Base-by-base conservation (phyloP, 2,888 invertebrate genomes). In the Diplolepis rosae region DNA sequence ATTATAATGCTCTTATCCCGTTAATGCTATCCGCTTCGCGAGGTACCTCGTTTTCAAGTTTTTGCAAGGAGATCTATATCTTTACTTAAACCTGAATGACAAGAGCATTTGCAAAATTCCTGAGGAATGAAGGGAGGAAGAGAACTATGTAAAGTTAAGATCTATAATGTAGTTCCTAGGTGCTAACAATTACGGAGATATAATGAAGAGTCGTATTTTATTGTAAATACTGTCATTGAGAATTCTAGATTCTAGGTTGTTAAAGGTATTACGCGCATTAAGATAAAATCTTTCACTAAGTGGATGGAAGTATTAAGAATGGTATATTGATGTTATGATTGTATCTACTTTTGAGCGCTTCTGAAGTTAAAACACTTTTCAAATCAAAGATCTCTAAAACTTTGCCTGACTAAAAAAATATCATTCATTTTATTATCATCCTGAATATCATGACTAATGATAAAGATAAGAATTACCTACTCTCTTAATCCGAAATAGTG, bases 1-100 rank as follows among this genome's bases (percentile, higher is more conserved):
- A 79, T 45, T 4, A 51, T 76, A 77, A 81, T 73, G 74, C 75
- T 74, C 65, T 69, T 70, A 68, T 77, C 65, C 79, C 74, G 75
- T 81, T 80, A 78, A 77, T 66, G 9, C 39, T 22, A 1, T 22
- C n/a, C 18, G 7, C 1, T 1, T 61, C 61, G 27, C 39, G 27
- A 27, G n/a, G n/a, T n/a, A 48, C n/a, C 28, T 52, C 28, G 27
- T 52, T 52, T 30, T 52, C 52, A 18, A n/a, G 27, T 61, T 61
- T 61, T 39, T 61, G 24, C n/a, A 35, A 13, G 11, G 13, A 61
- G 61, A 42, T 61, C 61, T 27, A n/a, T 42, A 42, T 61, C 61
- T 39, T 5, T 4, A 24, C 3, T 42, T n/a, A n/a, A 61, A 35
- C n/a, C 22, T 35, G 22, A 56, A 56, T 39, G 56, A 24, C 35